phyloP scores from a whole-genome alignment of 2,113 vertebrate species.

The Pavo muticus region DNA sequence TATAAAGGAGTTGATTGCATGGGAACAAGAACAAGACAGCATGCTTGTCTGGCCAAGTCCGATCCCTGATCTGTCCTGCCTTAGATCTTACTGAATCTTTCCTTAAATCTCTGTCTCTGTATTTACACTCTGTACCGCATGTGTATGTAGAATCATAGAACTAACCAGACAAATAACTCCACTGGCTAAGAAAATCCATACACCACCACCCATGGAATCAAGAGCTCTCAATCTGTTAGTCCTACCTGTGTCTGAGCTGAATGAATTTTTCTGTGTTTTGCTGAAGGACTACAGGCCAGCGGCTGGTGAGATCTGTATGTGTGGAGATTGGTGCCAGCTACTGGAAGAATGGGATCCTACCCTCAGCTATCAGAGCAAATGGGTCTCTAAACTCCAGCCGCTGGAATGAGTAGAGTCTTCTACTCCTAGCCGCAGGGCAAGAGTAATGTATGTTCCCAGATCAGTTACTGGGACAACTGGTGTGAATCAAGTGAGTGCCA shows the following conservation, averaged over 20 bases:
- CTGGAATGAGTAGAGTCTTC: not conserved
- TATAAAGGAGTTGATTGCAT: not conserved
- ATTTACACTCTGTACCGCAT: too few species aligned
- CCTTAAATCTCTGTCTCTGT: not conserved
- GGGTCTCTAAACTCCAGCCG: too few species aligned
- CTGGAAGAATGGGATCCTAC: not conserved
- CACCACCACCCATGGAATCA: too few species aligned
- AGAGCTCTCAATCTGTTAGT: too few species aligned
- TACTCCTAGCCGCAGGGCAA: accelerated
- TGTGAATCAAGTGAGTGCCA: not conserved
- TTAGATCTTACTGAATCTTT: not conserved
- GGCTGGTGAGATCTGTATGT: not conserved
- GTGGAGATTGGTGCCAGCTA: not conserved
- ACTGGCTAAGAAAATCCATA: too few species aligned
- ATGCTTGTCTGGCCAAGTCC: accelerated
- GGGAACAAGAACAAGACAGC: not conserved
- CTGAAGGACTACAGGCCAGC: not conserved
- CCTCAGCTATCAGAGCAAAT: not conserved
- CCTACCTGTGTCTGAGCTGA: too few species aligned
- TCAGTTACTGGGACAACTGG: not conserved
- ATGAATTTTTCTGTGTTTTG: too few species aligned
- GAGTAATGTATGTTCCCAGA: not conserved
- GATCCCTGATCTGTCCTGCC: not conserved
- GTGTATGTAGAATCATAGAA: too few species aligned
- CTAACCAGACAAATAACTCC: too few species aligned